Evolutionary conservation across 2,113 vertebrate species (phyloP).

Genomic region (Sapayoa aenigma): DNA sequence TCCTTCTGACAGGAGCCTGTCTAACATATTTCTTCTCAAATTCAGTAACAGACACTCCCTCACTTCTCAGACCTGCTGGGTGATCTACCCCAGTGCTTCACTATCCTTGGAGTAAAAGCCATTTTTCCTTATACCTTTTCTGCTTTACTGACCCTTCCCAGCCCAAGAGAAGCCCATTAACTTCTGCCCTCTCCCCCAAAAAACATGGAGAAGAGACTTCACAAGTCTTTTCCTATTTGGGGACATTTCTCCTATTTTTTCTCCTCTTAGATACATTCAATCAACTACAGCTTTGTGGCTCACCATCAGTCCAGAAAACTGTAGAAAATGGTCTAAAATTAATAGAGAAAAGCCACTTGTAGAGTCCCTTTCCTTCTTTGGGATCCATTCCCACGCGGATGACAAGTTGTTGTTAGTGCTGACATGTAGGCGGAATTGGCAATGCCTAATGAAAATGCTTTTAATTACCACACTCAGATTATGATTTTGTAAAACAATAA

Average conservation of each 20-base stretch:
- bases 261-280: neutral
- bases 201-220: neutral
- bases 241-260: neutral
- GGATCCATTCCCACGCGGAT: neutral
- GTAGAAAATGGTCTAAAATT: neutral
- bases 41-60: neutral
- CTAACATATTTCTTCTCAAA: neutral
- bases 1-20: neutral
- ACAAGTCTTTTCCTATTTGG: neutral
- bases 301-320: neutral
- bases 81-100: neutral
- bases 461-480: conserved; percentile 38
- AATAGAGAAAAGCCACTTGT: neutral
- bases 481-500: conserved; percentile 54
- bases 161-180: neutral
- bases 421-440: conserved; percentile 41
- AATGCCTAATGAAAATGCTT: conserved; percentile 33
- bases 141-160: neutral
- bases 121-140: neutral
- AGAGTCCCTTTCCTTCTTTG: neutral
- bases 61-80: neutral
- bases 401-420: conserved; percentile 1
- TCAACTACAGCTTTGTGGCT: neutral
- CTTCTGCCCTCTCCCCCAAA: neutral
- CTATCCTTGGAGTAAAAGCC: neutral